Percentiles rank a stretch among this genome's conserved stretches.
These are phyloP conservation scores for Halcyon malimbica DNA, from an alignment of 2,113 vertebrate species.

Conservation along the genomic window DNA sequence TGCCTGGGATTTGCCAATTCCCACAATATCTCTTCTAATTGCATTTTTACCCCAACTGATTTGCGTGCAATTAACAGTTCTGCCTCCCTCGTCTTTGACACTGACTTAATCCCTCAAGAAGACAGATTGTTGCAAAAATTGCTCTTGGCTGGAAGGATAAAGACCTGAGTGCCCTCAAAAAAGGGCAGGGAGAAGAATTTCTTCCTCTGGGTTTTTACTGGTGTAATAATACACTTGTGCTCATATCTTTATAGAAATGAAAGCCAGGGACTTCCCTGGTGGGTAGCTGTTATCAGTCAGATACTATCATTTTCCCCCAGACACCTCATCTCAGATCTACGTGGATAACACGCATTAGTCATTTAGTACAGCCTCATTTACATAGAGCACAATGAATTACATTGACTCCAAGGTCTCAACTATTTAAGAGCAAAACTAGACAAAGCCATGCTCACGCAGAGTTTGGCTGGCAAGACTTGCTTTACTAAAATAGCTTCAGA, in stretches of 20 bases:
- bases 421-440: neutral
- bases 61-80: constrained; percentile 43
- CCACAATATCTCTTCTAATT: constrained; percentile 37
- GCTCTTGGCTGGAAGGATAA: constrained; percentile 8
- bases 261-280: neutral
- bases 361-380: constrained; percentile 23
- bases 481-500: neutral
- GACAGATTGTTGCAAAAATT: constrained; percentile 33
- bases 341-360: neutral
- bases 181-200: neutral
- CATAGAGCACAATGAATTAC: constrained; percentile 13
- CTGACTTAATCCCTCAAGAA: constrained; percentile 22
- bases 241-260: neutral
- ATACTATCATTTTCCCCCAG: neutral
- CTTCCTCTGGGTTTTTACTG: neutral
- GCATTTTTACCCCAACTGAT: constrained; percentile 13
- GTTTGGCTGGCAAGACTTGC: neutral
- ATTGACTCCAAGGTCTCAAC: neutral
- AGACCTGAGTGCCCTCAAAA: constrained; percentile 2
- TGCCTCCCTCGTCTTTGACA: constrained; percentile 13
- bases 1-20: neutral
- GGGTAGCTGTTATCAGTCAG: neutral
- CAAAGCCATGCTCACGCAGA: neutral
- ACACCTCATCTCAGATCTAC: neutral
- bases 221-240: neutral